A percentile compares a stretch with the other conserved stretches of the same genome.
Evolutionary conservation across 1,140 invertebrate genomes (phyloP).

Genomic region (Trichonephila clavata): DNA sequence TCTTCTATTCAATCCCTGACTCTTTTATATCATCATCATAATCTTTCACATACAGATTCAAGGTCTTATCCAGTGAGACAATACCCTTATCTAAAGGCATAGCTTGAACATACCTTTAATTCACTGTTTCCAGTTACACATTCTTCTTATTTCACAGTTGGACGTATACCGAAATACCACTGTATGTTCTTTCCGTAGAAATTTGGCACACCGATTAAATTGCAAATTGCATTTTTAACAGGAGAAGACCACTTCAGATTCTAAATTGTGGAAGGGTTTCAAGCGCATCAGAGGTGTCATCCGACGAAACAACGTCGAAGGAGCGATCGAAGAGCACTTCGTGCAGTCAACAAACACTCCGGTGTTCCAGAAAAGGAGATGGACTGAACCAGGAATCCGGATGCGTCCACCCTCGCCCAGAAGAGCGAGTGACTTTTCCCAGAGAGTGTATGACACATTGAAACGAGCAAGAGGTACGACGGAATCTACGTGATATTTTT

Average conservation of each 20-base stretch:
- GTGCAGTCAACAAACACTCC: neutral
- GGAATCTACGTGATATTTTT: neutral
- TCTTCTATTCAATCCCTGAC: no score
- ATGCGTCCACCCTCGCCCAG: neutral
- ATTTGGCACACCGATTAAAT: no score
- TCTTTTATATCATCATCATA: no score
- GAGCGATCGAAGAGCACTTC: neutral
- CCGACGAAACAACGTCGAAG: neutral
- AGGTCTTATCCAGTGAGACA: no score
- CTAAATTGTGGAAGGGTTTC: conserved; percentile 63
- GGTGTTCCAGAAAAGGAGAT: conserved; percentile 43
- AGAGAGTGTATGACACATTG: neutral
- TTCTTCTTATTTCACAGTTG: no score
- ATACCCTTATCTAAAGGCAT: no score
- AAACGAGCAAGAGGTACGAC: neutral
- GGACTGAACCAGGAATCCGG: conserved; percentile 12
- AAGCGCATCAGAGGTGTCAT: conserved; percentile 57
- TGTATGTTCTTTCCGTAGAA: no score
- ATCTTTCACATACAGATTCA: no score
- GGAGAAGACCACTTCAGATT: conserved; percentile 49
- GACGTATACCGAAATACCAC: no score
- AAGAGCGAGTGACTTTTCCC: conserved; percentile 46
- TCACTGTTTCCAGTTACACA: no score
- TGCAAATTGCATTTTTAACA: neutral
- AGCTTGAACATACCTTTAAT: no score